A percentile compares a stretch with the other conserved stretches of the same genome.
Evolutionary conservation across 2,797 vertebrate genomes (phyloP).

Genomic region (Percopsis omiscomaycus): DNA sequence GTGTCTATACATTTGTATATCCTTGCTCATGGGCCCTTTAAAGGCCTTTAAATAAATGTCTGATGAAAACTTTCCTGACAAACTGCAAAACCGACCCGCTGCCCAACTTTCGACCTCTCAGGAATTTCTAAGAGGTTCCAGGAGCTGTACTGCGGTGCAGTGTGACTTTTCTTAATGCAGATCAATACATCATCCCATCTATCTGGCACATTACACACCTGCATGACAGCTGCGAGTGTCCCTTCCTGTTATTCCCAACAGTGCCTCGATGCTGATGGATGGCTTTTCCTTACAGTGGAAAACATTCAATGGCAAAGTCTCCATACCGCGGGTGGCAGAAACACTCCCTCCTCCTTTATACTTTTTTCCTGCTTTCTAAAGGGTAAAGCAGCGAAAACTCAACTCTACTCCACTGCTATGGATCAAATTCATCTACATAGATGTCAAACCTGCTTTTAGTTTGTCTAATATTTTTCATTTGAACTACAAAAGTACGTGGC

Average conservation of each 20-base stretch:
- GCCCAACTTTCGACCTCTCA: not conserved
- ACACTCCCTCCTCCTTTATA: not conserved
- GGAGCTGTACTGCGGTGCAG: not conserved
- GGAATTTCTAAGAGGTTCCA: not conserved
- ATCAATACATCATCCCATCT: constrained; percentile 37
- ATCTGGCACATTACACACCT: constrained; percentile 28
- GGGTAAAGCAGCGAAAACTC: no score
- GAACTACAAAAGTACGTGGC: no score
- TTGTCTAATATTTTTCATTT: no score
- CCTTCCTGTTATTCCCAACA: constrained; percentile 17
- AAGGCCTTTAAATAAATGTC: not conserved
- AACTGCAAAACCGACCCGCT: not conserved
- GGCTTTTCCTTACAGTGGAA: constrained; percentile 17
- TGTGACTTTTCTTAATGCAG: constrained; percentile 25
- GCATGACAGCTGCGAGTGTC: constrained; percentile 26
- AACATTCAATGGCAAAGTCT: constrained; percentile 5
- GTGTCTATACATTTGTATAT: not conserved
- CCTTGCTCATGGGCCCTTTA: not conserved
- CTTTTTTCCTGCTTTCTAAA: not conserved
- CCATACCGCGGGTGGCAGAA: not conserved
- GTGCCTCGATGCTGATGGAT: constrained; percentile 27
- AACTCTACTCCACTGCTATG: no score
- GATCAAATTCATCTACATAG: not conserved
- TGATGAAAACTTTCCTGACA: not conserved
- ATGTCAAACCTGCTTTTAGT: no score